Evolutionary conservation across 2,888 invertebrate species (phyloP).

Genomic region (Iphiclides podalirius): DNA sequence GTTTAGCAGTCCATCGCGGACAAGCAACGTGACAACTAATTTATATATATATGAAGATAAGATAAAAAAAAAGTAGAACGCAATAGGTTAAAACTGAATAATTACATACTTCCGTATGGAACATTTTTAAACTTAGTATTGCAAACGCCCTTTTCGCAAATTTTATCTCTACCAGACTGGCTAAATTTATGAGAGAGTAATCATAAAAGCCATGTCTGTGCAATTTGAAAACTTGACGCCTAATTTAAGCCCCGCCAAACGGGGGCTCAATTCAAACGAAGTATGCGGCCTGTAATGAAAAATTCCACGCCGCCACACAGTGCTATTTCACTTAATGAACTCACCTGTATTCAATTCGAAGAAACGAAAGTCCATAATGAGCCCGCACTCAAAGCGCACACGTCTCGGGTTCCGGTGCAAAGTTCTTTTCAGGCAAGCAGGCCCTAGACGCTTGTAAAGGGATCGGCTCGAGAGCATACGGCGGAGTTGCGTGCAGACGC

Average conservation of each 20-base stretch:
- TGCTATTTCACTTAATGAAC: constrained; percentile 49
- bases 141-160: too few species aligned
- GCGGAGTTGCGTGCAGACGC: neutral
- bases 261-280: constrained; percentile 45
- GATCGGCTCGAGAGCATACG: constrained; percentile 34
- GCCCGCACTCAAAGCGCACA: constrained; percentile 58
- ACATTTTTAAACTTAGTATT: too few species aligned
- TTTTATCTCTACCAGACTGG: too few species aligned
- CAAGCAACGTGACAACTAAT: too few species aligned
- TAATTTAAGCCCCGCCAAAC: constrained; percentile 40
- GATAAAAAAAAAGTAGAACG: too few species aligned
- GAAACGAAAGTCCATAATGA: constrained; percentile 56
- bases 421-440: constrained; percentile 48
- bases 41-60: too few species aligned
- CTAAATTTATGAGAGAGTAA: too few species aligned
- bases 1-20: too few species aligned
- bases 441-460: constrained; percentile 45
- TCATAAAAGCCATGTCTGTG: too few species aligned
- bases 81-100: too few species aligned
- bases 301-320: constrained; percentile 57
- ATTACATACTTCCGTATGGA: too few species aligned
- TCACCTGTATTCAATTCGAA: constrained; percentile 54
- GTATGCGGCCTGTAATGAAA: constrained; percentile 55
- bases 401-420: constrained; percentile 51
- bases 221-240: constrained; percentile 24